Base-by-base conservation (phyloP, 2,888 invertebrate genomes). In the Gortyna flavago region DNA sequence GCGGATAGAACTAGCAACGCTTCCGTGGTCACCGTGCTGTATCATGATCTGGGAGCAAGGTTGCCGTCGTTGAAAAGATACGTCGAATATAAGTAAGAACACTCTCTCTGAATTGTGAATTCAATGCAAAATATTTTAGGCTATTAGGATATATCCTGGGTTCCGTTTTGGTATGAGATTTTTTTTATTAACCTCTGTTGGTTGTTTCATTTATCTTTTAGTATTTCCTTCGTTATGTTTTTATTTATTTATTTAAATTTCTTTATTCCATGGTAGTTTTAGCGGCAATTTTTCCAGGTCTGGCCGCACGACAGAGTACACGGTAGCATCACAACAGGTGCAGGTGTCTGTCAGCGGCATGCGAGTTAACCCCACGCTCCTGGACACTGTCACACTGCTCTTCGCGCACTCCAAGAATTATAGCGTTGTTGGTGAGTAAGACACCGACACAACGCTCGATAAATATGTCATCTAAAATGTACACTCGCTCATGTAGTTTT, bases 261-360 rank as follows among this genome's bases (percentile, higher is more conserved):
- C 82, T 38, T 44, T 64, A 66, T 57, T 75, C 78, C 82, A 85
- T 83, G 84, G 80, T 83, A 77, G 88, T 89, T 92, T 89, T 93
- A 94, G 93, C 91, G 76, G 86, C 79, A 91, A 92, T 81, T 91
- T 85, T 94, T 93, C 85, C 91, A 98, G 98, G 91, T 97, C 97
- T 87, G 97, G 97, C 0, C 97, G 97, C 21, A 97, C 97, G 91
- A 94, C 97, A 89, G 97, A 98, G 91, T 98, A 97, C 93, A 97
- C 97, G 88, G 95, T 98, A 72, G 97, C 97, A 75, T 98, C 98
- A 0, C 97, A 97, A 81, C 96, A 96, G 84, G 90, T 94, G 51
- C 96, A 96, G 85, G 90, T 95, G 78, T 92, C 92, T 2, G 92
- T 93, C 7, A 91, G 89, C 57, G 94, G 94, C 48, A 86, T 88